Conservation (phyloP, 2,888 invertebrate genomes). For the Erebia palarica region DNA sequence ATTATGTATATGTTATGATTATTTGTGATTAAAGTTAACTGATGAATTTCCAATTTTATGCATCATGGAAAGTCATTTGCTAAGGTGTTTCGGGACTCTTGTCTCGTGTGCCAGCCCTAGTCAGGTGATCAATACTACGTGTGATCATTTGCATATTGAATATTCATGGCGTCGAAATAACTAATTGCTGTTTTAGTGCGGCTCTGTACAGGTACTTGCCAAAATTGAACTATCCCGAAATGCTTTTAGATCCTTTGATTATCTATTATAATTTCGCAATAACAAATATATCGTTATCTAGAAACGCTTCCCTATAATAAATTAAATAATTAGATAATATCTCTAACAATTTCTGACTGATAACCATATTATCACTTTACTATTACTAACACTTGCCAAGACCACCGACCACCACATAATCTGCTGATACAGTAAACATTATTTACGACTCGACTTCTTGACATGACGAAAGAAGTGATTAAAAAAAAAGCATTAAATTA, state of each 20-base stretch:
- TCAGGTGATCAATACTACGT: constrained; percentile 24
- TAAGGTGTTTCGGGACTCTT: not conserved
- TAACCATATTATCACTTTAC: too few species aligned
- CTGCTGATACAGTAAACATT: too few species aligned
- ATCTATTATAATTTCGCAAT: not conserved
- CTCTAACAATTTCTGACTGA: too few species aligned
- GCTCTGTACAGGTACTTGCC: not conserved
- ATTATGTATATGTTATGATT: too few species aligned
- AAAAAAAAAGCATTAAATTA: too few species aligned
- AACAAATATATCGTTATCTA: not conserved
- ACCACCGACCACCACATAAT: too few species aligned
- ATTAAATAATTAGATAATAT: too few species aligned
- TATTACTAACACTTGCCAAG: too few species aligned
- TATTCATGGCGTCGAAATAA: constrained; percentile 20
- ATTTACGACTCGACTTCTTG: too few species aligned
- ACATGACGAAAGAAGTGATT: too few species aligned
- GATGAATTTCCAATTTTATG: not conserved
- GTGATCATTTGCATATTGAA: constrained; percentile 30
- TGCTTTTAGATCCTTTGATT: not conserved
- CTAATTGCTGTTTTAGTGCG: not conserved
- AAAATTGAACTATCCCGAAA: not conserved
- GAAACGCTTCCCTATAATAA: too few species aligned
- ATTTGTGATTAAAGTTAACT: too few species aligned
- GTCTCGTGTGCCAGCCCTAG: not conserved
- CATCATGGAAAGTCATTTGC: not conserved